Evolutionary conservation across 2,797 vertebrate species (phyloP).

Genomic region (Urocyon cinereoargenteus): DNA sequence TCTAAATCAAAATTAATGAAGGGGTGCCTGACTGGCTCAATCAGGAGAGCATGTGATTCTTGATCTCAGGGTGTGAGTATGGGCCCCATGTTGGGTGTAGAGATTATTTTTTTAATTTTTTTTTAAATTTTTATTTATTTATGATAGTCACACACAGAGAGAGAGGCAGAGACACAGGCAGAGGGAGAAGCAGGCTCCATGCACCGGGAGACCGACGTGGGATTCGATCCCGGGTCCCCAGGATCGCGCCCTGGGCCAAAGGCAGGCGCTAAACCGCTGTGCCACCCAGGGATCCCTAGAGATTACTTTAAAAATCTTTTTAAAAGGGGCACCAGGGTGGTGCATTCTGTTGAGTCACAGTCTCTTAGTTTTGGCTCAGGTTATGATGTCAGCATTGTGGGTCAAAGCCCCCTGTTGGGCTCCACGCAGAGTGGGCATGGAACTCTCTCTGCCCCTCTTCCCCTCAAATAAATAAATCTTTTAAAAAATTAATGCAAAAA

Average conservation of each 20-base stretch:
- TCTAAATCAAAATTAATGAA: not conserved
- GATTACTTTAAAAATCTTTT: not conserved
- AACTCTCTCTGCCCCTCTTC: not conserved
- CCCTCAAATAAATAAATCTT: not conserved
- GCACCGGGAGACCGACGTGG: no score
- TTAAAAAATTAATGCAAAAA: not conserved
- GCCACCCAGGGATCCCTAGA: no score
- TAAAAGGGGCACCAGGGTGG: not conserved
- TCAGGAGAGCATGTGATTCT: not conserved
- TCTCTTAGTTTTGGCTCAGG: not conserved
- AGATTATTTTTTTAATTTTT: no score
- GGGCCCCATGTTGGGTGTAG: not conserved
- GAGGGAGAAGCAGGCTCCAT: no score
- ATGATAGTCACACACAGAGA: no score
- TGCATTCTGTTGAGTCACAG: not conserved
- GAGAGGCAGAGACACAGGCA: no score
- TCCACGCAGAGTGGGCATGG: not conserved
- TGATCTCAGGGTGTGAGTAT: not conserved
- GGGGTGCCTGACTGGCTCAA: not conserved
- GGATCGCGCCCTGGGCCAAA: no score
- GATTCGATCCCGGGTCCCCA: no score
- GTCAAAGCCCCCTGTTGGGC: not conserved
- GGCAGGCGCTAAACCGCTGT: no score
- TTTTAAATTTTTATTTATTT: no score
- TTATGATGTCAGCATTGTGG: not conserved